Conservation (phyloP, 2,113 vertebrate species). For the Motacilla alba region DNA sequence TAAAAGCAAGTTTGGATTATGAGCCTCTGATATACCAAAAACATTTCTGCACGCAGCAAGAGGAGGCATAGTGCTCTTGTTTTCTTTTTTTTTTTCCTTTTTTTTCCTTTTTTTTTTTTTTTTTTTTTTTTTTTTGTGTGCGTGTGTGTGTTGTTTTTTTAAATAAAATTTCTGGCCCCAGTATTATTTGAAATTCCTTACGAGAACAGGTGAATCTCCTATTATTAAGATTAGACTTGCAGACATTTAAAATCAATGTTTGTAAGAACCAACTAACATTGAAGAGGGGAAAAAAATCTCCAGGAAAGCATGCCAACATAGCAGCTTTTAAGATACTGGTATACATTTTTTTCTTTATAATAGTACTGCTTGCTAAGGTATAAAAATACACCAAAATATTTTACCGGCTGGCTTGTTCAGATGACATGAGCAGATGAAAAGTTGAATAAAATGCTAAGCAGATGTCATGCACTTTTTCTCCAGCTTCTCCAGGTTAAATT, state of each 20-base stretch:
- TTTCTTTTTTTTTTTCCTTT: background rate
- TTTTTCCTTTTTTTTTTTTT: no score
- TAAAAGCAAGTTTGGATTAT: background rate
- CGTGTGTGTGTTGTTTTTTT: no score
- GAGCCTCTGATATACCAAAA: background rate
- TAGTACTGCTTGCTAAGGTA: background rate
- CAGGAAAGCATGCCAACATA: background rate
- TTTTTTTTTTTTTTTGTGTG: no score
- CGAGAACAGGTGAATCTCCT: background rate
- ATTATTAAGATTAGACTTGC: background rate
- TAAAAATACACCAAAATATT: background rate
- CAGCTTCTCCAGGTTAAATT: background rate
- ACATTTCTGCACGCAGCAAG: background rate
- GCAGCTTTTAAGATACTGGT: background rate
- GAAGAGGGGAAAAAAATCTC: background rate
- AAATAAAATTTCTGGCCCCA: background rate
- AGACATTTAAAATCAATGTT: background rate
- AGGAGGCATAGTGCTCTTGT: background rate
- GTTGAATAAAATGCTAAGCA: background rate
- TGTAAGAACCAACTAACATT: background rate
- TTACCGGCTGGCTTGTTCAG: background rate
- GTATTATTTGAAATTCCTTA: background rate
- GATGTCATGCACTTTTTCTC: background rate
- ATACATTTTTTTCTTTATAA: background rate
- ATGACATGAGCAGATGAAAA: background rate